Evolutionary conservation across 2,113 vertebrate species (phyloP), one percentile per base, ranked within the genome.

Genomic region (Ctenomys sociabilis): DNA sequence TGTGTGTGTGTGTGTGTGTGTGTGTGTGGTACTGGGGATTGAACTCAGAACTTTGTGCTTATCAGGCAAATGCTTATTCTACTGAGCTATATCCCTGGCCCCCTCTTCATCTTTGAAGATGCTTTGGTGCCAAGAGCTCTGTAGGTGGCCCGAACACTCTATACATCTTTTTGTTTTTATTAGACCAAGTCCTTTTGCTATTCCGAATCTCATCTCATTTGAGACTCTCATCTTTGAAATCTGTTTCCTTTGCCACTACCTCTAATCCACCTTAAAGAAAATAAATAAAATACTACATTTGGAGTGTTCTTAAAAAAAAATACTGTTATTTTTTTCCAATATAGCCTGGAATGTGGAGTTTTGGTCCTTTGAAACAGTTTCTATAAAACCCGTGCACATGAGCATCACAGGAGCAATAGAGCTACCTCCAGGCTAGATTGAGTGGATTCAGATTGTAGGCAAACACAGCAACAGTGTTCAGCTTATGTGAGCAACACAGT

Each of bases 151-250:
- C 17, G 40, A n/a, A 83, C 43, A 49, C 24, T 49, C 40, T 84
- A 24, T 72, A 49, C 22, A 37, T 59, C 49, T 88, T 43, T n/a
- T 77, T 28, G 32, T 30, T 77, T 61, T 61, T 89, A 5, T 57
- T 57, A 88, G 57, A 92, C n/a, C 52, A 90, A n/a, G 63, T 82
- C 21, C 43, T 91, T 77, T 43, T 72, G 28, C 40, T 83, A 30
- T 54, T 89, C 19, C 57, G 0, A 82, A 94, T 90, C 37, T 22
- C 57, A 19, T 91, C 68, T 93, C 63, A 90, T 22, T 30, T 61
- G 70, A 93, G 68, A 73, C 11, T 80, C 59, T 24, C 24, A 35
- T 45, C 80, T 96, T 73, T 94, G 80, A 94, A 93, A 57, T 86
- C 84, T 88, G 3, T 85, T 88, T 45, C 90, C 10, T 84, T 85